These are phyloP conservation scores for Tromatobia lineatoria DNA, from an alignment of 2,888 invertebrate genomes.

Conservation along the genomic window DNA sequence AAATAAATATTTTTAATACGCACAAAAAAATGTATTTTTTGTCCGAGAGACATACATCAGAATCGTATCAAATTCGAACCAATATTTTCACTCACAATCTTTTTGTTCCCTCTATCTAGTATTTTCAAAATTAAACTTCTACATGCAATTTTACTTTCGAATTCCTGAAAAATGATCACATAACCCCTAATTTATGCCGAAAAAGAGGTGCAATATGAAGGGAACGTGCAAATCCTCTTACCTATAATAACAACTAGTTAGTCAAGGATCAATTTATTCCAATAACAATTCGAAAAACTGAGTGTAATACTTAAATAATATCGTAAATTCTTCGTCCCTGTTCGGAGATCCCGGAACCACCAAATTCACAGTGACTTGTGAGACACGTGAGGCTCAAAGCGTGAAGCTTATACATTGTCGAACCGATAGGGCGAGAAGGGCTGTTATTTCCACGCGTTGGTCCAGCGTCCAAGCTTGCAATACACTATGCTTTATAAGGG, in stretches of 20 bases:
- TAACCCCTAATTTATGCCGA: too few species aligned
- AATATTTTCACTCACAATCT: too few species aligned
- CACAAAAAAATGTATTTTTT: too few species aligned
- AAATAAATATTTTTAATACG: too few species aligned
- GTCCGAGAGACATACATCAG: too few species aligned
- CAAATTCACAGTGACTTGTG: background rate
- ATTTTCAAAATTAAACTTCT: too few species aligned
- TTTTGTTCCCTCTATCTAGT: too few species aligned
- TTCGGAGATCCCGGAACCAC: background rate
- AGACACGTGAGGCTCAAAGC: background rate
- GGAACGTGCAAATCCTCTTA: too few species aligned
- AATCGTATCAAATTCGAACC: too few species aligned
- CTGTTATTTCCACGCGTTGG: constrained; percentile 31
- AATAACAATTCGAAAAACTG: background rate
- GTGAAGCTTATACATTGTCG: background rate
- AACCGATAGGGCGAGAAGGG: constrained; percentile 7
- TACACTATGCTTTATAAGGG: background rate
- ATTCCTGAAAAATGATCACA: too few species aligned
- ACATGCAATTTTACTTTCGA: too few species aligned
- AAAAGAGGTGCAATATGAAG: background rate
- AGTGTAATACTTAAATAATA: background rate
- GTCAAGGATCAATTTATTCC: background rate
- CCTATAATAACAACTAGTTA: background rate
- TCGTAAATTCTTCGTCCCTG: background rate
- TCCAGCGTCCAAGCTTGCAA: background rate